Evolutionary conservation across 2,888 invertebrate species (phyloP).

Genomic region (Chloromyia formosa): DNA sequence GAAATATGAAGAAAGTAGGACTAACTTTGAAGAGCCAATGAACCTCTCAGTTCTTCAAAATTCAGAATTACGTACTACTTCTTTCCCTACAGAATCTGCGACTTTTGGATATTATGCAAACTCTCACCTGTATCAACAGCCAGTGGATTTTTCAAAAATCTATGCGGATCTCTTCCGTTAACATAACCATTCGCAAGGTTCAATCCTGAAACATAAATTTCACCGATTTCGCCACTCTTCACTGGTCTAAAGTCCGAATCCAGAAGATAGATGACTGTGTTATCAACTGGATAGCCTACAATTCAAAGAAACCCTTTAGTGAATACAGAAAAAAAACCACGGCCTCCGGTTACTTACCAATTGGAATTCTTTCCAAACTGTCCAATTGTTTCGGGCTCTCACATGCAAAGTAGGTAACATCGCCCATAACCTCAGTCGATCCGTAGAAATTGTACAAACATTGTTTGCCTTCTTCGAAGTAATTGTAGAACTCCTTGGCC

Average conservation of each 20-base stretch:
- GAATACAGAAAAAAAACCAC: conserved; percentile 3
- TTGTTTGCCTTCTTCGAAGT: conserved; percentile 72
- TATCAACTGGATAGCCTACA: conserved; percentile 78
- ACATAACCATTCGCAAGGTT: conserved; percentile 86
- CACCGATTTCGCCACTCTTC: conserved; percentile 78
- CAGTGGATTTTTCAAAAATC: conserved; percentile 79
- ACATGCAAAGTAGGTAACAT: conserved; percentile 82
- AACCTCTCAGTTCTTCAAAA: too few species aligned
- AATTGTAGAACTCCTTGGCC: conserved; percentile 78
- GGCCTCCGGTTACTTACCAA: conserved; percentile 69
- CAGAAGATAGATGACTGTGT: conserved; percentile 81
- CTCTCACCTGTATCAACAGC: conserved; percentile 70
- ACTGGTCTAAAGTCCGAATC: conserved; percentile 79
- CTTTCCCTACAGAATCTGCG: too few species aligned
- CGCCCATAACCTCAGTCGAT: conserved; percentile 91
- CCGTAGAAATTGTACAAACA: conserved; percentile 88
- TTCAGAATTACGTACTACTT: too few species aligned
- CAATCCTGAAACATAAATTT: conserved; percentile 81
- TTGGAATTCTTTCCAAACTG: conserved; percentile 76
- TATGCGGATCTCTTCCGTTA: conserved; percentile 75
- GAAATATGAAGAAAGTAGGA: too few species aligned
- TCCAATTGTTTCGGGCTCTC: conserved; percentile 70
- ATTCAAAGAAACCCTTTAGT: conserved; percentile 37
- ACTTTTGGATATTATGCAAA: too few species aligned
- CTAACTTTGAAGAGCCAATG: too few species aligned